Evolutionary conservation across 2,888 invertebrate genomes (phyloP), one percentile per base, ranked within the genome.

Genomic region (Melieria omissa): DNA sequence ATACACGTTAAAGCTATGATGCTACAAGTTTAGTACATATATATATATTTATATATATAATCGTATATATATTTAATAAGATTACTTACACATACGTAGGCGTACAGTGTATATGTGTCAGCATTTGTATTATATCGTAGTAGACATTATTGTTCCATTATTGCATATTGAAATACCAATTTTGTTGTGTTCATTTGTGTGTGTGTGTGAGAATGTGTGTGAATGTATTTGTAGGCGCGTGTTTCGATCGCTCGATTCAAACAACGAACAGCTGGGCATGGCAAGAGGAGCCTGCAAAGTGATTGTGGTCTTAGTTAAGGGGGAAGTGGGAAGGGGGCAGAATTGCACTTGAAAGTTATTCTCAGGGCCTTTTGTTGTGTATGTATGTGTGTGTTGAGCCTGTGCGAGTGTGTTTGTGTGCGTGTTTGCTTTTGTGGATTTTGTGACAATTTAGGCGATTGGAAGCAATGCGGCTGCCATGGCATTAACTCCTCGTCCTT

Each of bases 101-200:
- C 58, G 42, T 60, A 67, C 61, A 60, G 42, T 67, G 29, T 29
- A 57, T 67, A 67, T 55, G 58, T 52, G 60, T 60, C 44, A 67
- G 67, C 61, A 67, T 58, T 29, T 29, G 29, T 29, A 29, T 29
- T 29, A 29, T 60, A 67, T 60, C 61, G 60, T 67, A 52, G 57
- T 60, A 52, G 29, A 42, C 41, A 52, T 67, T 67, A 67, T 67
- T 61, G 67, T 67, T 67, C 67, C 60, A 49, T 65, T 67, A 67
- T 67, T 60, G 67, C 67, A 52, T 52, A 67, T 49, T 46, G 65
- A 65, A 55, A 67, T 42, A 67, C 52, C 60, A 57, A 49, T 8
- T 57, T 9, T 57, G 5, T 57, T 29, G 12, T n/a, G 29, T 42
- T 10, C 58, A 12, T 42, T 41, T 57, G 16, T 57, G 16, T 12